Conservation (phyloP, 2,888 invertebrate species). For the Cryptophagus acutangulus region DNA sequence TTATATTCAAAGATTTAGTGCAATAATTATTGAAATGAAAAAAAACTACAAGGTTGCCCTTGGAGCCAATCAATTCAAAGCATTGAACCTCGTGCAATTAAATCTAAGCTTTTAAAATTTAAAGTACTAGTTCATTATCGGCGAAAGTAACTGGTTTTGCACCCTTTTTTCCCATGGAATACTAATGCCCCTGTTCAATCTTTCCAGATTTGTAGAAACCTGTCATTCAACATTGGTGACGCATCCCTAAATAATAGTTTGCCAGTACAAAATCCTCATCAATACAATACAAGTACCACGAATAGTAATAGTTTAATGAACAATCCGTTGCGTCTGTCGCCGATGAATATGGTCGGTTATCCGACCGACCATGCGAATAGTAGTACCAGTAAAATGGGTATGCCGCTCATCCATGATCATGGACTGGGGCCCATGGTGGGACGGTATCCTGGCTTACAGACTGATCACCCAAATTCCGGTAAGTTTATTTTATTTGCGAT, state of each 20-base stretch:
- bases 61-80: too few species aligned
- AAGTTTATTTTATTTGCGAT: too few species aligned
- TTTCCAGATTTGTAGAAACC: constrained; percentile 5
- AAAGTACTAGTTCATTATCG: too few species aligned
- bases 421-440: constrained; percentile 72
- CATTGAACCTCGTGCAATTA: too few species aligned
- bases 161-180: not conserved
- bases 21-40: too few species aligned
- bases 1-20: too few species aligned
- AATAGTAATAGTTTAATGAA: too few species aligned
- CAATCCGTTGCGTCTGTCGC: constrained; percentile 10
- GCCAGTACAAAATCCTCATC: constrained; percentile 3
- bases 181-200: not conserved
- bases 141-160: too few species aligned
- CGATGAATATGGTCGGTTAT: constrained; percentile 16
- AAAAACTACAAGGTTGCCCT: too few species aligned
- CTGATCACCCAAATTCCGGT: too few species aligned
- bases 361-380: constrained; percentile 7
- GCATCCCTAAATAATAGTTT: not conserved
- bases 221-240: constrained; percentile 1
- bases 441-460: constrained; percentile 34
- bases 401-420: constrained; percentile 66
- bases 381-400: constrained; percentile 42
- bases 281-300: too few species aligned
- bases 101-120: too few species aligned